A percentile compares a stretch with the other conserved stretches of the same genome.
Evolutionary conservation across 2,888 invertebrate genomes (phyloP).

Genomic region (Geophilus truncorum): DNA sequence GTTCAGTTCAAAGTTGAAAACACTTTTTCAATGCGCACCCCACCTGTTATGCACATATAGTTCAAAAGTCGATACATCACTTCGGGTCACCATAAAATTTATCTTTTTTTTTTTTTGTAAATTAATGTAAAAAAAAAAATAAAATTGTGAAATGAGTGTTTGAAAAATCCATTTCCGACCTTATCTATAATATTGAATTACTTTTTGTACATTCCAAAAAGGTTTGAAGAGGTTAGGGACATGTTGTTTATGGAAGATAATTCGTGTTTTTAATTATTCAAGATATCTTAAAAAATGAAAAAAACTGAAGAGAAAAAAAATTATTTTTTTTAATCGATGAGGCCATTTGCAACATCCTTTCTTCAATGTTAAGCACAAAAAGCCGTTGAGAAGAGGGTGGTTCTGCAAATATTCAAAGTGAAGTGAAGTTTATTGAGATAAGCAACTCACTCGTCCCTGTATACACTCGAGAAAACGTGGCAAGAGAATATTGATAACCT

Average conservation of each 20-base stretch:
- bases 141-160: not conserved
- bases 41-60: not conserved
- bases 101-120: not conserved
- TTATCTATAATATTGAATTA: not conserved
- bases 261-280: not conserved
- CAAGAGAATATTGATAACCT: conserved; percentile 27
- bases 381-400: not conserved
- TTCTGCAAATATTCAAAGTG: conserved; percentile 22
- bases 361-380: not conserved
- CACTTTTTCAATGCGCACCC: conserved; percentile 8
- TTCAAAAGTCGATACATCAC: not conserved
- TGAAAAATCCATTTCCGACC: not conserved
- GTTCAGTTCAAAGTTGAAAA: conserved; percentile 11
- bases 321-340: not conserved
- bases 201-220: not conserved
- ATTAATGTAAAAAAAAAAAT: not conserved
- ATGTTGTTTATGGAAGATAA: not conserved
- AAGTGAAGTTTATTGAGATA: conserved; percentile 27
- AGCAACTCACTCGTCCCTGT: conserved; percentile 25
- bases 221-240: not conserved
- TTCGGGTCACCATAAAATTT: conserved; percentile 10
- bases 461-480: conserved; percentile 27
- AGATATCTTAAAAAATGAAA: not conserved
- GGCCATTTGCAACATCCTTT: conserved; percentile 4
- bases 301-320: not conserved